A percentile compares a stretch with the other conserved stretches of the same genome.
Evolutionary conservation across 2,888 invertebrate genomes (phyloP).

Genomic region (Tenodera sinensis): DNA sequence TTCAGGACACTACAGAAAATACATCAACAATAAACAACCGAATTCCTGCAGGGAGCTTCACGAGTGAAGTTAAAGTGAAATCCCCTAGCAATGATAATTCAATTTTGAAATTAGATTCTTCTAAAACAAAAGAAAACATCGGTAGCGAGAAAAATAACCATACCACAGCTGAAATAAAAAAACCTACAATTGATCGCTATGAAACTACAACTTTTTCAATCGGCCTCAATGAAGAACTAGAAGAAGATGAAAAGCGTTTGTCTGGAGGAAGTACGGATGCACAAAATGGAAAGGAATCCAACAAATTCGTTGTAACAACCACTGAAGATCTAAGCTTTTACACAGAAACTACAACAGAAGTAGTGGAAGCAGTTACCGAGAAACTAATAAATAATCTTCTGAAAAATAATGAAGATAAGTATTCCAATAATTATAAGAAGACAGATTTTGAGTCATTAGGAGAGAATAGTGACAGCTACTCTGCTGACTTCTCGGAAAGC

Average conservation of each 20-base stretch:
- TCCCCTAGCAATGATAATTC: neutral
- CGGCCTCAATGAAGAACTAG: neutral
- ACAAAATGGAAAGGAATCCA: neutral
- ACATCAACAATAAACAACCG: neutral
- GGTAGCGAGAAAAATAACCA: neutral
- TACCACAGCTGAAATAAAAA: neutral
- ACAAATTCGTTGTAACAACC: neutral
- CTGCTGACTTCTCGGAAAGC: neutral
- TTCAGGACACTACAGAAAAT: neutral
- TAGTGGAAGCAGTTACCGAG: neutral
- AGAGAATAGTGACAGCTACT: neutral
- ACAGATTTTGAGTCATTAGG: neutral
- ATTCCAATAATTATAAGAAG: neutral
- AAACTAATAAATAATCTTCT: neutral
- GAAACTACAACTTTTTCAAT: neutral
- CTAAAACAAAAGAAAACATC: neutral
- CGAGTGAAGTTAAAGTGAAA: neutral
- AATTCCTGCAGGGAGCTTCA: neutral
- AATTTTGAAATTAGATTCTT: neutral
- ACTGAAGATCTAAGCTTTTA: neutral
- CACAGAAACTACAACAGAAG: neutral
- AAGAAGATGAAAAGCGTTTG: neutral
- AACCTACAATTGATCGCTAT: neutral
- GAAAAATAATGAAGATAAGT: neutral
- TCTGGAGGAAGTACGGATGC: neutral